Evolutionary conservation across 2,797 vertebrate genomes (phyloP).

Genomic region (Eospalax fontanierii): DNA sequence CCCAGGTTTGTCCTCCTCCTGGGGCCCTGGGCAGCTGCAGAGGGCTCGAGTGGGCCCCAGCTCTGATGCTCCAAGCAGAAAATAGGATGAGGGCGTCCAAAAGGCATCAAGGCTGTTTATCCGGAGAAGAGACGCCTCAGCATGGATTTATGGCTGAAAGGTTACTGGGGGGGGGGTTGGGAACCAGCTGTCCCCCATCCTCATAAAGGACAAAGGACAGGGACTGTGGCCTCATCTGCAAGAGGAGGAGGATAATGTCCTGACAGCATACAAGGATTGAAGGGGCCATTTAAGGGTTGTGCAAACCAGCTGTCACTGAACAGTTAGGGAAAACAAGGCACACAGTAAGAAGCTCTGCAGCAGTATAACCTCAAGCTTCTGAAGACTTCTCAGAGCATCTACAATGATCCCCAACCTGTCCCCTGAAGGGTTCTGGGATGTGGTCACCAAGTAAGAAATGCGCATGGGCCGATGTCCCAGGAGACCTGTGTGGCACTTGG

Average conservation of each 20-base stretch:
- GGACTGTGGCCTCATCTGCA: slow-evolving; percentile 34
- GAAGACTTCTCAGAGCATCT: neutral
- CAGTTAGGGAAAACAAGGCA: slow-evolving; percentile 53
- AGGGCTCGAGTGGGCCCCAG: slow-evolving; percentile 35
- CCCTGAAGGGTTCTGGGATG: neutral
- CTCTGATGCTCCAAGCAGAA: slow-evolving; percentile 73
- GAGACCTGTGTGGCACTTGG: neutral
- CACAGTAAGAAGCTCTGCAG: slow-evolving; percentile 49
- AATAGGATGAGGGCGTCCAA: slow-evolving; percentile 83
- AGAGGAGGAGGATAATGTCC: neutral
- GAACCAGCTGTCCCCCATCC: slow-evolving; percentile 83
- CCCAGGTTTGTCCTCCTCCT: slow-evolving; percentile 62
- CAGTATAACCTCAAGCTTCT: neutral
- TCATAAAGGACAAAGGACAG: slow-evolving; percentile 66
- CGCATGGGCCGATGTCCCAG: neutral
- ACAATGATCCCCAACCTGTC: neutral
- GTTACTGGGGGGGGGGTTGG: slow-evolving; percentile 60
- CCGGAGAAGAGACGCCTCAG: slow-evolving; percentile 81
- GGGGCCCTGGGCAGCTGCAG: slow-evolving; percentile 74
- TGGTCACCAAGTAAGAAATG: neutral
- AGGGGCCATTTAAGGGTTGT: neutral
- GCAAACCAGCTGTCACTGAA: slow-evolving; percentile 42
- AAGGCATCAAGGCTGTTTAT: slow-evolving; percentile 83
- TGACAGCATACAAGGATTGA: neutral
- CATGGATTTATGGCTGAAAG: slow-evolving; percentile 81